Conservation (phyloP, 2,888 invertebrate genomes). For the Meiosimyza platycephala region DNA sequence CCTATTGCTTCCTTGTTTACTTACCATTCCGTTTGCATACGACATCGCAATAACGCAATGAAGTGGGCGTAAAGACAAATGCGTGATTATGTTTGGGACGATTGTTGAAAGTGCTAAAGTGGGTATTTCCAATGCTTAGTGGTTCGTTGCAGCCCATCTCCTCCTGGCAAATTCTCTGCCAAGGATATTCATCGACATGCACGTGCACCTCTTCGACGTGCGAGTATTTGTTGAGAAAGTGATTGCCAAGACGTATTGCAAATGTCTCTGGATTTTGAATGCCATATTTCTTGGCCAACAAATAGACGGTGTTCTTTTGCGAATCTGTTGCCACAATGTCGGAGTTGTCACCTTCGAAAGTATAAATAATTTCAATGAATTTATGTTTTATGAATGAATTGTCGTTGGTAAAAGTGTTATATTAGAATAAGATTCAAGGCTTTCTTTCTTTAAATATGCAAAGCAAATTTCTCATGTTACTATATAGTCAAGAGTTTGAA, state of each 20-base stretch:
- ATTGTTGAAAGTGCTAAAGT: constrained; percentile 51
- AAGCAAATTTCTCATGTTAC: too few relatives aligned
- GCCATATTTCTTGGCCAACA: constrained; percentile 82
- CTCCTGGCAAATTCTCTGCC: constrained; percentile 75
- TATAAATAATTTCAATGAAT: not conserved
- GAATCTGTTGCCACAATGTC: constrained; percentile 86
- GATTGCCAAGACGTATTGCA: constrained; percentile 77
- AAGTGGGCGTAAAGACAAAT: constrained; percentile 77
- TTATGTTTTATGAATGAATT: not conserved
- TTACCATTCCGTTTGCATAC: constrained; percentile 76
- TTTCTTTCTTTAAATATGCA: too few relatives aligned
- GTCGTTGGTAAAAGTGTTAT: not conserved
- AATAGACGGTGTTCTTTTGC: constrained; percentile 85
- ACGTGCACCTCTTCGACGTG: constrained; percentile 79
- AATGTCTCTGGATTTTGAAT: constrained; percentile 83
- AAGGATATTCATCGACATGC: constrained; percentile 79
- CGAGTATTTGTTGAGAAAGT: constrained; percentile 80
- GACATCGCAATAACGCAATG: constrained; percentile 77
- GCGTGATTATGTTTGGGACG: constrained; percentile 78
- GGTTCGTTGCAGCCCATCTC: constrained; percentile 65
- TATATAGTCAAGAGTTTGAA: too few relatives aligned
- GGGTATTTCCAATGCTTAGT: constrained; percentile 18
- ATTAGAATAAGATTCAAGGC: not conserved
- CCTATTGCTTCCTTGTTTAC: constrained; percentile 47
- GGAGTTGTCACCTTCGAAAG: constrained; percentile 74